phyloP scores from a whole-genome alignment of 2,888 invertebrate species.

The Theristus sp. region DNA sequence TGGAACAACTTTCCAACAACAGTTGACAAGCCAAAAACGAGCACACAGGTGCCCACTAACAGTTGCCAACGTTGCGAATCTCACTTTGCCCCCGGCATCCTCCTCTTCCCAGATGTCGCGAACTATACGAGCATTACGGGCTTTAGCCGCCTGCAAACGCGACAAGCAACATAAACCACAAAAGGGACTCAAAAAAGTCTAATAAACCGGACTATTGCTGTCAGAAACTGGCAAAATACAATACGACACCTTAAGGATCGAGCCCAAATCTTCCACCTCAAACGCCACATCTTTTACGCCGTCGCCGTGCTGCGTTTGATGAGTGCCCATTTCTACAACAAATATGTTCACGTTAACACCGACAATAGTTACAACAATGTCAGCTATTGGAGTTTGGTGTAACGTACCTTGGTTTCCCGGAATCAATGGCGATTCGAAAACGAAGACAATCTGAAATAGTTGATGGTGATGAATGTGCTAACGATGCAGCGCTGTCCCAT shows the following conservation, averaged over 20 bases:
- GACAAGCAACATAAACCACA: not conserved
- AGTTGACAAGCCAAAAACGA: too few species aligned
- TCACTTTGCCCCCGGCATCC: conserved; percentile 62
- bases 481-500: too few species aligned
- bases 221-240: too few species aligned
- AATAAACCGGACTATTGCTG: not conserved
- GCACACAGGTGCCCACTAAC: conserved; percentile 38
- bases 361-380: too few species aligned
- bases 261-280: conserved; percentile 73
- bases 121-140: conserved; percentile 62
- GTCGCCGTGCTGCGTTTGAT: conserved; percentile 76
- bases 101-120: conserved; percentile 69
- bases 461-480: not conserved
- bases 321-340: conserved; percentile 46
- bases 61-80: conserved; percentile 71
- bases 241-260: conserved; percentile 53
- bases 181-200: not conserved
- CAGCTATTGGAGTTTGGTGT: too few species aligned
- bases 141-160: conserved; percentile 45
- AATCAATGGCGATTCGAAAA: conserved; percentile 72
- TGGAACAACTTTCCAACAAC: too few species aligned
- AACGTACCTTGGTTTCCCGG: conserved; percentile 51
- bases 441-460: conserved; percentile 56
- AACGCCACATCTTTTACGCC: conserved; percentile 91
- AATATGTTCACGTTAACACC: too few species aligned